phyloP scores from a whole-genome alignment of 2,797 vertebrate species.

The Spinibarbus caldwelli region DNA sequence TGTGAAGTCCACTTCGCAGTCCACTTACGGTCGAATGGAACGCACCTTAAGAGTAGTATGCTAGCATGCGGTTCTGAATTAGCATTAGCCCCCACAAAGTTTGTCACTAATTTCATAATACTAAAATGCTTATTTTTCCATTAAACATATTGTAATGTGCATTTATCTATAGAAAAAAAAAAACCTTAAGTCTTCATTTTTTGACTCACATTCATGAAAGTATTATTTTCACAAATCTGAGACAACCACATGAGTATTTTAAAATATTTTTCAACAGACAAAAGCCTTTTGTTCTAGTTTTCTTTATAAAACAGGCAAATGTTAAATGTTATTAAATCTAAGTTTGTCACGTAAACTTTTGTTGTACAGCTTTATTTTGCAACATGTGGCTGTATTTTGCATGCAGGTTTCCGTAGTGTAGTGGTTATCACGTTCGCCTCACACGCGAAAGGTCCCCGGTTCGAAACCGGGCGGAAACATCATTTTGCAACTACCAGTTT shows the following conservation, averaged over 20 bases:
- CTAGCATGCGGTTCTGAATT: neutral
- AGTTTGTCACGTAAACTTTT: no score
- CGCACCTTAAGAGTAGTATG: neutral
- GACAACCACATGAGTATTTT: neutral
- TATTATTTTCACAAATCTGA: neutral
- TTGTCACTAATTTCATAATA: neutral
- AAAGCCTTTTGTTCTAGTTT: neutral
- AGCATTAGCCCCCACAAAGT: neutral
- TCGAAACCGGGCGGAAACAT: conserved; percentile 52
- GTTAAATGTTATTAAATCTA: neutral
- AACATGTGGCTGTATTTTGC: fast-evolving
- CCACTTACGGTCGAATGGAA: no score
- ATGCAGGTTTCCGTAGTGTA: conserved; percentile 38
- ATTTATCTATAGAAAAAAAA: neutral
- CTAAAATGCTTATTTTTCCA: neutral
- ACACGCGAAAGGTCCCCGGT: conserved; percentile 50
- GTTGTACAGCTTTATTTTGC: neutral
- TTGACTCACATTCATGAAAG: neutral
- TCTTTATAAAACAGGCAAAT: neutral
- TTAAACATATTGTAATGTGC: neutral
- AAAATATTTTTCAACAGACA: neutral
- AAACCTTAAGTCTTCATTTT: neutral
- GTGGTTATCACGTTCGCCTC: conserved; percentile 51
- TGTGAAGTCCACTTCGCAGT: no score
- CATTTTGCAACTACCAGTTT: neutral